Conservation (phyloP, 2,888 invertebrate genomes). For the Azorinus chamasolen region DNA sequence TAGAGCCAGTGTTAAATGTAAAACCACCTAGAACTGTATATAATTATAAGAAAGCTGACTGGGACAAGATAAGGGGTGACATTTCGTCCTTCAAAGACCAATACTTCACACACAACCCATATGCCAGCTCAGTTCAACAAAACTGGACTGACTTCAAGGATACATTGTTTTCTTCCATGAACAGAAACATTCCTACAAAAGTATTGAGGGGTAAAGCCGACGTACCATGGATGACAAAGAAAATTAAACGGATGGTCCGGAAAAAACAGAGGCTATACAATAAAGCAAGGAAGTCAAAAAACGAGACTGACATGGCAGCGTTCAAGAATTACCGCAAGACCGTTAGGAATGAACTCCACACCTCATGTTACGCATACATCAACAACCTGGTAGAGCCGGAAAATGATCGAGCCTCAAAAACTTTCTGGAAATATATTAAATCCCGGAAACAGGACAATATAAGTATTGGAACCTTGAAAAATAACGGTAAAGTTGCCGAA, state of each 20-base stretch:
- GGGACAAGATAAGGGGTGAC: conserved; percentile 6
- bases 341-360: conserved; percentile 20
- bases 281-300: not conserved
- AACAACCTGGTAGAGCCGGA: too few relatives aligned
- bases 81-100: not conserved
- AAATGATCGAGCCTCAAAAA: conserved; percentile 13
- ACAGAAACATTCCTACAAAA: conserved; percentile 3
- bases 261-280: conserved; percentile 25
- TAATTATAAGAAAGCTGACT: conserved; percentile 29
- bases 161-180: conserved; percentile 2
- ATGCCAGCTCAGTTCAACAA: not conserved
- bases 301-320: not conserved
- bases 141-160: conserved; percentile 10
- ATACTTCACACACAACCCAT: too few relatives aligned
- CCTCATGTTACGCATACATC: too few relatives aligned
- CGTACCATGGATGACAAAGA: conserved; percentile 9
- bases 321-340: conserved; percentile 12
- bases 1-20: conserved; percentile 1
- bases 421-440: conserved; percentile 30
- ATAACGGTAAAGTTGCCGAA: conserved; percentile 21
- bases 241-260: conserved; percentile 19
- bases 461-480: conserved; percentile 29
- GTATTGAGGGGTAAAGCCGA: conserved; percentile 1
- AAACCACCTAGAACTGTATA: conserved; percentile 14
- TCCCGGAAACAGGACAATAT: conserved; percentile 29